Evolutionary conservation across 2,888 invertebrate genomes (phyloP).

Genomic region (Ophion obscuratus): DNA sequence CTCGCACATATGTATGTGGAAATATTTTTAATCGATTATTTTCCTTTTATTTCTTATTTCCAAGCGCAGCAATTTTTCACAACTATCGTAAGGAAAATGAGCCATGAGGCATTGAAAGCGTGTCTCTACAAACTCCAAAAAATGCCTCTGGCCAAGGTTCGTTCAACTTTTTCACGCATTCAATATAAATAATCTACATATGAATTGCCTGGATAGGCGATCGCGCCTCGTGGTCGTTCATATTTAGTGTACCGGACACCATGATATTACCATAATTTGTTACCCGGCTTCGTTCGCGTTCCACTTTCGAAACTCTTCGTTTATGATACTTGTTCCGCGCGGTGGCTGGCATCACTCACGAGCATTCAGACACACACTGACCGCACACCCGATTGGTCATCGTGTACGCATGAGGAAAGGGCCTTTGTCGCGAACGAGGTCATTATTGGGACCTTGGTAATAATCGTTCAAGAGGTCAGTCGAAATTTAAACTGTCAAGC

Average conservation of each 20-base stretch:
- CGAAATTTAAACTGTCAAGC: background rate
- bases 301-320: background rate
- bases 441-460: constrained; percentile 27
- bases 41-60: too few relatives aligned
- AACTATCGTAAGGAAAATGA: too few relatives aligned
- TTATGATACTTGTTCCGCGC: constrained; percentile 11
- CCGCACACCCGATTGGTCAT: too few relatives aligned
- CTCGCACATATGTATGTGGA: too few relatives aligned
- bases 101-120: too few relatives aligned
- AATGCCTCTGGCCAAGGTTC: too few relatives aligned
- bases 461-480: constrained; percentile 30
- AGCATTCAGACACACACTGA: too few relatives aligned
- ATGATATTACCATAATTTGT: background rate
- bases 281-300: background rate
- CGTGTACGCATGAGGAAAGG: constrained; percentile 17
- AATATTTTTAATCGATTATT: too few relatives aligned
- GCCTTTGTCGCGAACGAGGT: constrained; percentile 28
- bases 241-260: background rate
- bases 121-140: too few relatives aligned
- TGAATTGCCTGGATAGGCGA: too few relatives aligned
- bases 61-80: too few relatives aligned
- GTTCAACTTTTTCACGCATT: background rate
- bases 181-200: too few relatives aligned
- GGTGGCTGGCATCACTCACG: background rate
- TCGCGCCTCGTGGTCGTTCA: background rate